A percentile compares a stretch with the other conserved stretches of the same genome.
phyloP scores from a whole-genome alignment of 2,888 invertebrate genomes.

The Phasia obesa region DNA sequence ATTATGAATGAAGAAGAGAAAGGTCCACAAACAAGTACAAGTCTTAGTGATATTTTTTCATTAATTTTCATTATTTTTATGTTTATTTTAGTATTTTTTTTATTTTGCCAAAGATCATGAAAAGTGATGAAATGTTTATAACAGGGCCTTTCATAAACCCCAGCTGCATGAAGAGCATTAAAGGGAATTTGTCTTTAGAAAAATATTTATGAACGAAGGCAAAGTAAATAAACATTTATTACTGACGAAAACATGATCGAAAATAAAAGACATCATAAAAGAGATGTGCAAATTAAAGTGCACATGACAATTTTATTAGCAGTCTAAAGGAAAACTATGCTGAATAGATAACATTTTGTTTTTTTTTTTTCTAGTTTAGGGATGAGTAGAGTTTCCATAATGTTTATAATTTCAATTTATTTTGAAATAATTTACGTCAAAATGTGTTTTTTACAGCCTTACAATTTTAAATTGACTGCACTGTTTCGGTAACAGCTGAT shows the following conservation, averaged over 20 bases:
- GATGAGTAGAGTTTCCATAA: too few species aligned
- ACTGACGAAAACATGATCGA: neutral
- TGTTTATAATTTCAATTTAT: too few species aligned
- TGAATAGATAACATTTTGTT: too few species aligned
- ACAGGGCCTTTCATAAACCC: neutral
- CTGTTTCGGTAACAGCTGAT: too few species aligned
- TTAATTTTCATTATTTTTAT: neutral
- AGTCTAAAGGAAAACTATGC: neutral
- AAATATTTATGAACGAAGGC: conserved; percentile 38
- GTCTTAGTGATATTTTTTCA: conserved; percentile 26
- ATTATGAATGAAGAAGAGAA: conserved; percentile 37
- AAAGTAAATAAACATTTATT: conserved; percentile 37
- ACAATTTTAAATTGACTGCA: too few species aligned
- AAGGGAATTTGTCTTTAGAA: conserved; percentile 14
- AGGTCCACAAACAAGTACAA: too few species aligned
- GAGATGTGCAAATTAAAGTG: neutral
- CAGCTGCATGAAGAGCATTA: conserved; percentile 12
- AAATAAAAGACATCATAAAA: too few species aligned
- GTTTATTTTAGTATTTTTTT: neutral
- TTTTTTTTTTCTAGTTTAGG: too few species aligned
- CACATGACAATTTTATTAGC: neutral
- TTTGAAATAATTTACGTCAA: too few species aligned
- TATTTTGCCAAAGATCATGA: conserved; percentile 25
- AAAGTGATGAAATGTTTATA: conserved; percentile 47
- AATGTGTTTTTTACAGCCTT: too few species aligned